phyloP scores from a whole-genome alignment of 2,797 vertebrate species.

The Melanotaenia parkinsoni region DNA sequence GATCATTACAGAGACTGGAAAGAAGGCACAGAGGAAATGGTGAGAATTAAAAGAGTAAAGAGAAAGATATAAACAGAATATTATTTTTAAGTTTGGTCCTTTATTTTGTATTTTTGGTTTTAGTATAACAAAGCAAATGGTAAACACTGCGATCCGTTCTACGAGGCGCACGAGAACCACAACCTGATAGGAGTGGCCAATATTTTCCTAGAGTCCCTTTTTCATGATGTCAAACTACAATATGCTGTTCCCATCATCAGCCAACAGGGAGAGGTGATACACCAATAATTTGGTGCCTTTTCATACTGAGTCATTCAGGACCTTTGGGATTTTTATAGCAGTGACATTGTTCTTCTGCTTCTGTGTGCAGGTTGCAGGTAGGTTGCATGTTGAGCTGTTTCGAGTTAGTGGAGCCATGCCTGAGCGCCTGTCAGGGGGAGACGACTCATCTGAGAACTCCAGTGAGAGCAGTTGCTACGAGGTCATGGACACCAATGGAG shows the following conservation, averaged over 20 bases:
- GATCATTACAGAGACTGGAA: conserved; percentile 98
- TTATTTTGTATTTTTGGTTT: neutral
- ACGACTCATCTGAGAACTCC: conserved; percentile 97
- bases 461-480: conserved; percentile 96
- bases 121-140: conserved; percentile 85
- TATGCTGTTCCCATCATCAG: conserved; percentile 98
- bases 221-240: conserved; percentile 93
- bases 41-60: conserved; percentile 49
- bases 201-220: conserved; percentile 96
- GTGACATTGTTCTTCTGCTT: neutral
- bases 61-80: conserved; percentile 1
- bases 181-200: conserved; percentile 98
- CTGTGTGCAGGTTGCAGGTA: conserved; percentile 89
- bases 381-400: conserved; percentile 94
- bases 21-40: conserved; percentile 87
- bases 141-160: conserved; percentile 92
- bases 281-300: neutral
- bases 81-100: neutral
- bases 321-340: neutral
- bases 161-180: conserved; percentile 97
- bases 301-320: neutral
- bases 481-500: conserved; percentile 91
- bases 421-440: conserved; percentile 88
- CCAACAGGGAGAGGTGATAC: conserved; percentile 95
- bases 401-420: conserved; percentile 90